Conservation (phyloP, 2,888 invertebrate genomes). For the Nineta flava region DNA sequence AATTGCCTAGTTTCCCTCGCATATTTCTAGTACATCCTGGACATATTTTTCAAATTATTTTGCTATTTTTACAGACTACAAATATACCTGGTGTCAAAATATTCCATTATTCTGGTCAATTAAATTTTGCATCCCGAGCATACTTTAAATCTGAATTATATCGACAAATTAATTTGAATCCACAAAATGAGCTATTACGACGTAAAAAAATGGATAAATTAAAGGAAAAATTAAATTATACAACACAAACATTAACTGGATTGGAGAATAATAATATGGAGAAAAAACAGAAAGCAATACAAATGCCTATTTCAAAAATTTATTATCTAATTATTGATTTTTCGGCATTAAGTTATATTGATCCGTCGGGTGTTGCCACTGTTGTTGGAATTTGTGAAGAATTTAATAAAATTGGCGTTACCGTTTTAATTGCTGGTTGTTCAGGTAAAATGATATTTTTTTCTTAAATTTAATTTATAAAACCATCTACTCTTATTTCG, state of each 20-base stretch:
- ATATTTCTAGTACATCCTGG: too few species aligned
- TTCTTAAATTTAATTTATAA: slow-evolving; percentile 17
- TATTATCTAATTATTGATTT: slow-evolving; percentile 39
- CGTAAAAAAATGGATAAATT: slow-evolving; percentile 23
- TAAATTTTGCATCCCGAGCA: slow-evolving; percentile 55
- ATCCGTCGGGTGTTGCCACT: slow-evolving; percentile 43
- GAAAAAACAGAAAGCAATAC: slow-evolving; percentile 1
- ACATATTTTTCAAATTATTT: background rate
- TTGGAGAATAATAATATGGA: background rate
- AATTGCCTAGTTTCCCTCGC: too few species aligned
- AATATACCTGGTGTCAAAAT: slow-evolving; percentile 47
- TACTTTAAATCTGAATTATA: slow-evolving; percentile 40
- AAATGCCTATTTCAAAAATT: background rate
- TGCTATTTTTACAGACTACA: slow-evolving; percentile 32
- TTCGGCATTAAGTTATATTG: slow-evolving; percentile 43
- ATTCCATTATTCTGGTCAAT: slow-evolving; percentile 55
- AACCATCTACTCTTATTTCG: too few species aligned
- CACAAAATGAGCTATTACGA: slow-evolving; percentile 28
- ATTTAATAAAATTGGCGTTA: slow-evolving; percentile 32
- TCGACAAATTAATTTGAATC: slow-evolving; percentile 31
- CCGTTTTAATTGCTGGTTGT: slow-evolving; percentile 36
- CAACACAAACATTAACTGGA: background rate
- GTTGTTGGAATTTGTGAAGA: slow-evolving; percentile 35
- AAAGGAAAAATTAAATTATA: slow-evolving; percentile 16
- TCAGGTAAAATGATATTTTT: slow-evolving; percentile 24